A percentile compares a stretch with the other conserved stretches of the same genome.
phyloP scores from a whole-genome alignment of 2,113 vertebrate genomes.

The Eupsittula cactorum region DNA sequence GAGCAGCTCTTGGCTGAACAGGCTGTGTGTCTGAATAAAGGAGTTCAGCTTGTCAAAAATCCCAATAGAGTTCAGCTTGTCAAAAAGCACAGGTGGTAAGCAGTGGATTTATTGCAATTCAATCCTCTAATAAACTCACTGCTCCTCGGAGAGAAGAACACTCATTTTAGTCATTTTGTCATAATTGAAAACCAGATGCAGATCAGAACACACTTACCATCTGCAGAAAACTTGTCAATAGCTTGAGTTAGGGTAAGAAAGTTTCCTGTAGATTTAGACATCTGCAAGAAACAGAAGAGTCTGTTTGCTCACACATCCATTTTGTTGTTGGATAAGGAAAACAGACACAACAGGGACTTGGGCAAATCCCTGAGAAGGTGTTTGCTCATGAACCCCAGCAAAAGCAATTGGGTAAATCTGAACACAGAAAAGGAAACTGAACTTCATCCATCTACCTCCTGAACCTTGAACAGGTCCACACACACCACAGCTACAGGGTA shows the following conservation, averaged over 20 bases:
- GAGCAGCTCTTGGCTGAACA: neutral
- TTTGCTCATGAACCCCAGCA: neutral
- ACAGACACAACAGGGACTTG: neutral
- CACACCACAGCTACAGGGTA: neutral
- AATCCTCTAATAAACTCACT: neutral
- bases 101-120: neutral
- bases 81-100: neutral
- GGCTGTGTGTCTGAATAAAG: neutral
- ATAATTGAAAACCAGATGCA: neutral
- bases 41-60: neutral
- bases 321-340: neutral
- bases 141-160: neutral
- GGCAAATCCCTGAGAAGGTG: neutral
- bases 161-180: neutral
- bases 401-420: neutral
- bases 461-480: neutral
- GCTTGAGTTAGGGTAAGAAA: constrained; percentile 92
- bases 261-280: constrained; percentile 99
- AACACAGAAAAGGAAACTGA: neutral
- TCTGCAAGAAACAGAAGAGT: constrained; percentile 76
- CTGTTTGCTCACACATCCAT: neutral
- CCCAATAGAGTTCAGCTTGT: neutral
- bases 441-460: neutral
- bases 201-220: constrained; percentile 79
- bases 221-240: constrained; percentile 94